Conservation (phyloP, 2,797 vertebrate genomes). For the Molossus alvarezi region DNA sequence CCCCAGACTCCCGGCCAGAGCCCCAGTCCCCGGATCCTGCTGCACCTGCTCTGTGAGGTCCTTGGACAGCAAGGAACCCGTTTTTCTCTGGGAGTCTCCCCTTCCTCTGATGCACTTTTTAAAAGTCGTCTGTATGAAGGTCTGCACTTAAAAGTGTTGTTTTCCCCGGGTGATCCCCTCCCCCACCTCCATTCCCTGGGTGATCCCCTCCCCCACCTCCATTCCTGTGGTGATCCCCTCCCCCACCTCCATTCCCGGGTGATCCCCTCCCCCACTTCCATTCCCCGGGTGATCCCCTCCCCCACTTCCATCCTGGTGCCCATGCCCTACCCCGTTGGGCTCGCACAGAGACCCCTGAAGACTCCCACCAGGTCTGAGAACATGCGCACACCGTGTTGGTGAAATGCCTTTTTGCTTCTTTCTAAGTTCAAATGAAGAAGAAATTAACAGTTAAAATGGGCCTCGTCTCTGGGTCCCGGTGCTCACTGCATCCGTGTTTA, state of each 20-base stretch:
- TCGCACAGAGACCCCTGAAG: slow-evolving; percentile 57
- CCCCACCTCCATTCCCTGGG: no score
- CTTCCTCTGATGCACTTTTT: background rate
- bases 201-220: no score
- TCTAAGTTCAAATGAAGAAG: slow-evolving; percentile 52
- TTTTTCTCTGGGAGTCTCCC: background rate
- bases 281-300: background rate
- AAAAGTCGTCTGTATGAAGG: background rate
- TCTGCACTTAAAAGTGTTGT: background rate
- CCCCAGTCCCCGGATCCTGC: background rate
- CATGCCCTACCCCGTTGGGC: background rate
- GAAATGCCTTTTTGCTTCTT: slow-evolving; percentile 73
- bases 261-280: no score
- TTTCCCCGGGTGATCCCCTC: background rate
- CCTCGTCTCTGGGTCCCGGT: slow-evolving; percentile 31
- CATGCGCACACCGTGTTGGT: slow-evolving; percentile 61
- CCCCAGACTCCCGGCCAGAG: background rate
- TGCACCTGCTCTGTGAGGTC: background rate
- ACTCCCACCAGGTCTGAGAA: slow-evolving; percentile 28
- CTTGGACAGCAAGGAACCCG: background rate
- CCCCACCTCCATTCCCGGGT: no score
- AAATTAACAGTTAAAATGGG: slow-evolving; percentile 79
- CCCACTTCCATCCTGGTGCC: slow-evolving; percentile 14
- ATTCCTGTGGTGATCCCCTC: no score
- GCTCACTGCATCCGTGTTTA: slow-evolving; percentile 54